Conservation (phyloP, 2,888 invertebrate species). For the Torymus aiolomorphi region DNA sequence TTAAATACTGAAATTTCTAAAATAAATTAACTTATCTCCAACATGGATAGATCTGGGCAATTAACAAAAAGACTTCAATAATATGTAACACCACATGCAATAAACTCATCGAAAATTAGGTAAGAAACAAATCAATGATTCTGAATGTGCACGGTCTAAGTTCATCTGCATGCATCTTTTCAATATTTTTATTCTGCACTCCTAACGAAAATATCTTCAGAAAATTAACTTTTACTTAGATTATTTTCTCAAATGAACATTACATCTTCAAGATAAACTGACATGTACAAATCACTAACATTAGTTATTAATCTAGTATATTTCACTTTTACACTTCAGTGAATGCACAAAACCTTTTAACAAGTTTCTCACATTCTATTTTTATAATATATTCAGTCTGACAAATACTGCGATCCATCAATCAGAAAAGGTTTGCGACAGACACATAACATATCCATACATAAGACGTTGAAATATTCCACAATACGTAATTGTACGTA, state of each 20-base stretch:
- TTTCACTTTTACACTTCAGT: slow-evolving; percentile 1
- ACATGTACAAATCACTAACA: no score
- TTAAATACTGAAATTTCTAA: background rate
- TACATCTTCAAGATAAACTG: no score
- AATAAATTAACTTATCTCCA: background rate
- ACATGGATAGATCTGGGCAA: background rate
- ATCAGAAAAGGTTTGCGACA: slow-evolving; percentile 51
- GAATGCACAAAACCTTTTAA: slow-evolving; percentile 3
- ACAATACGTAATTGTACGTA: no score
- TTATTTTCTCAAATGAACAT: no score
- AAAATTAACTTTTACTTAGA: no score
- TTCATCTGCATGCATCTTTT: slow-evolving; percentile 41
- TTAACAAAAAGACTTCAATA: background rate
- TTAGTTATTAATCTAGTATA: background rate
- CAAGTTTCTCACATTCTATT: slow-evolving; percentile 5
- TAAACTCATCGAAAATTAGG: slow-evolving; percentile 42
- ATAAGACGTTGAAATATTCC: slow-evolving; percentile 19
- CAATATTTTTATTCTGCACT: background rate
- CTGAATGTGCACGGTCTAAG: slow-evolving; percentile 48
- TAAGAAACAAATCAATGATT: slow-evolving; percentile 33
- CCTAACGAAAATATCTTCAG: background rate
- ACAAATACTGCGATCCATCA: slow-evolving; percentile 5
- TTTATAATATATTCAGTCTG: slow-evolving; percentile 8
- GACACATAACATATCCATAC: slow-evolving; percentile 59
- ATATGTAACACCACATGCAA: slow-evolving; percentile 14